These are phyloP conservation scores for Clytia hemisphaerica DNA, from an alignment of 30 jellyfish, hydroid and myxozoan species.

Conservation along the genomic window DNA sequence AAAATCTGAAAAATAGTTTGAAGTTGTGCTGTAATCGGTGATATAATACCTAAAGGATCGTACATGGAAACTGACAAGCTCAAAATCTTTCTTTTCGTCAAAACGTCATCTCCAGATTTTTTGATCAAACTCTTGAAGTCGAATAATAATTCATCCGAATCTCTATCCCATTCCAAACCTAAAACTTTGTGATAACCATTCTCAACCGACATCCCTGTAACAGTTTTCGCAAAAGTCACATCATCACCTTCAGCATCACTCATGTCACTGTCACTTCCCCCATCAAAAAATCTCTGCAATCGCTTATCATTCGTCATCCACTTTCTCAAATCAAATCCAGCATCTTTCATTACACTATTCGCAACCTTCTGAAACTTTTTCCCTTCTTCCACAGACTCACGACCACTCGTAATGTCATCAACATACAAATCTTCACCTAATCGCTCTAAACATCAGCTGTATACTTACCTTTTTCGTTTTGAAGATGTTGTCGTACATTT, in stretches of 20 bases:
- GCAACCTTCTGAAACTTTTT: background rate
- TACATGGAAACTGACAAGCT: conserved; percentile 58
- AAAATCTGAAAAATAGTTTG: conserved; percentile 41
- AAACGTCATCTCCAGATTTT: conserved; percentile 32
- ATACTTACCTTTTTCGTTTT: too few species aligned
- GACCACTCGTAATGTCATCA: too few species aligned
- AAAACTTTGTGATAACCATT: too few species aligned
- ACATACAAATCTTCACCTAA: too few species aligned
- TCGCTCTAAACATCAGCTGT: too few species aligned
- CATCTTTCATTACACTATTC: background rate
- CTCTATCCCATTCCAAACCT: conserved; percentile 31
- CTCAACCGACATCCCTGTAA: too few species aligned
- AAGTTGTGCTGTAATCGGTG: conserved; percentile 30
- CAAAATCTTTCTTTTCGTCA: conserved; percentile 46
- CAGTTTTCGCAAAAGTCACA: too few species aligned
- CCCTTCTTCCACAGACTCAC: background rate
- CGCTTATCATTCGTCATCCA: conserved; percentile 37
- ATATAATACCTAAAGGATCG: conserved; percentile 66
- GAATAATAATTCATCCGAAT: background rate
- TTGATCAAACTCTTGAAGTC: conserved; percentile 18
- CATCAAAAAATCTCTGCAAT: conserved; percentile 7
- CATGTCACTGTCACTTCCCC: background rate
- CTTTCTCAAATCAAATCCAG: conserved; percentile 46
- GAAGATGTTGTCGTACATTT: conserved; percentile 18
- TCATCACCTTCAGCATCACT: too few species aligned